Evolutionary conservation across 2,113 vertebrate species (phyloP).

Genomic region (Cottus gobio): DNA sequence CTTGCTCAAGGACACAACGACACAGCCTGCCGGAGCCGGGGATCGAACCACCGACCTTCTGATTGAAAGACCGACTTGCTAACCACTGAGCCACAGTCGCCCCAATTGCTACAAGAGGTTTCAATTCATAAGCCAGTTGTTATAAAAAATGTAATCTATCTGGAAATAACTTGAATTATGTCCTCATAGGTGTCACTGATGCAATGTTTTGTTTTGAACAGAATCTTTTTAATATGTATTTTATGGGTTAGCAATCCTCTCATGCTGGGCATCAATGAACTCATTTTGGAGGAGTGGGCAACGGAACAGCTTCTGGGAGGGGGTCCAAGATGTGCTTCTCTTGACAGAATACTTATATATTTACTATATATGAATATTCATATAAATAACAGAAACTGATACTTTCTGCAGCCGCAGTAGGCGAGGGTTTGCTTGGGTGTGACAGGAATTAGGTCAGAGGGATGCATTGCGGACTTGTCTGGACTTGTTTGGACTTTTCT

Average conservation of each 20-base stretch:
- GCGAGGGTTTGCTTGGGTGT: no score
- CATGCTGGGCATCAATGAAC: not conserved
- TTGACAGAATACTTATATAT: not conserved
- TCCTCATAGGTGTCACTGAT: not conserved
- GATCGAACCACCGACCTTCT: no score
- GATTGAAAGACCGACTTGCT: no score
- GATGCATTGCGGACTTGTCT: not conserved
- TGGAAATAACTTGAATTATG: not conserved
- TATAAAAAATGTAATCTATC: no score
- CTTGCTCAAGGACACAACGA: no score
- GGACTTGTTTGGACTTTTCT: not conserved
- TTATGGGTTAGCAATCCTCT: not conserved
- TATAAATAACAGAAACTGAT: no score
- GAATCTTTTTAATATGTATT: not conserved
- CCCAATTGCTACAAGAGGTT: not conserved
- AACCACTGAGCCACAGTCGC: no score
- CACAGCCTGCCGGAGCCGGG: no score
- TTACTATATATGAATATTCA: not conserved
- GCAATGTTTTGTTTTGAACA: not conserved
- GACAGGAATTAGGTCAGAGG: not conserved
- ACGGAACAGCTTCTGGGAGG: no score
- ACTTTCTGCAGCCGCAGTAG: no score
- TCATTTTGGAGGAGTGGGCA: not conserved
- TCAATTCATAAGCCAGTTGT: not conserved
- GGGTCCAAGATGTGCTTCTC: not conserved